phyloP scores from a whole-genome alignment of 2,113 vertebrate genomes.

The Pluvialis apricaria region DNA sequence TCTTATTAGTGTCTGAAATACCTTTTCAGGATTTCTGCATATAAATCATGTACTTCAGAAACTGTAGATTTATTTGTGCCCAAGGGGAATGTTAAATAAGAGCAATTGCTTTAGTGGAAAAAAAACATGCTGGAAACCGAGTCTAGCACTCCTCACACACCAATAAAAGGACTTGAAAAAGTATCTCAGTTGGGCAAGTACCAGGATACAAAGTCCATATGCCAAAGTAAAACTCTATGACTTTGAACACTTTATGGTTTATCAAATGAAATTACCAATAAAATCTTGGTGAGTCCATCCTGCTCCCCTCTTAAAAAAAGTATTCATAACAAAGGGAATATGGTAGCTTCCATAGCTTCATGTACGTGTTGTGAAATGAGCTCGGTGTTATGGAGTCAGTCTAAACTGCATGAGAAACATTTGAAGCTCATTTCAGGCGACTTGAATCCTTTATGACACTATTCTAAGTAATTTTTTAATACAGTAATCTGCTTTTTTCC shows the following conservation, averaged over 20 bases:
- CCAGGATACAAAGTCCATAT: background rate
- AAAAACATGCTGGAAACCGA: background rate
- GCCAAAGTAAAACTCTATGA: background rate
- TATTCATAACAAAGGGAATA: background rate
- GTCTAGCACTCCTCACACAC: background rate
- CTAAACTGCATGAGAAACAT: background rate
- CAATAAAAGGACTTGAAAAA: too few relatives aligned
- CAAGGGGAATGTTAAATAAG: background rate
- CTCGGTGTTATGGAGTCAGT: rapidly evolving
- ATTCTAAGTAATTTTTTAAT: background rate
- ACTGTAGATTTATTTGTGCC: constrained; percentile 8
- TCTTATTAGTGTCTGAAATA: constrained; percentile 40
- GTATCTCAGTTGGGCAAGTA: background rate
- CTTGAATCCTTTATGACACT: background rate
- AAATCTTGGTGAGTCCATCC: background rate
- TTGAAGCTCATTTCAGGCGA: background rate
- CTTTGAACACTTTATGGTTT: background rate
- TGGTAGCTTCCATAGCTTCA: background rate
- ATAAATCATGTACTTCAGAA: constrained; percentile 22
- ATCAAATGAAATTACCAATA: background rate
- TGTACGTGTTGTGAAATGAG: background rate
- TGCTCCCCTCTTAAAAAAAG: background rate
- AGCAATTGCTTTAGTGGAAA: background rate
- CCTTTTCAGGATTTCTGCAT: constrained; percentile 32
- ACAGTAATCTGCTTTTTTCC: background rate